These are phyloP conservation scores for Calyptomena viridis DNA, from an alignment of 2,113 vertebrate genomes.

Conservation along the genomic window DNA sequence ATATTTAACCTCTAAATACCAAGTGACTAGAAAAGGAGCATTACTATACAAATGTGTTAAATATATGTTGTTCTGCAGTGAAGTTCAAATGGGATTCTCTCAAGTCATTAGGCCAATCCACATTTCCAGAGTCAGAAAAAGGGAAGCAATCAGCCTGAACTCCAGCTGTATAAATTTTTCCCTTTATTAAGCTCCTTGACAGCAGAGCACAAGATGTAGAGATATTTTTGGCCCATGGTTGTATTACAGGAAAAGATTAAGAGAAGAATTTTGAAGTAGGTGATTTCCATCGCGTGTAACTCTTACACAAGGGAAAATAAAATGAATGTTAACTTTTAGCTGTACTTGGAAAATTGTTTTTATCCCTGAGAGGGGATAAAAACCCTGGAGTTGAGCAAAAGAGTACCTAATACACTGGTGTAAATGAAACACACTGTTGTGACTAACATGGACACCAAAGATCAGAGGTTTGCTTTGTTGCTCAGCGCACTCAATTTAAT, in stretches of 20 bases:
- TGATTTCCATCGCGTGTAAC: not conserved
- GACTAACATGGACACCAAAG: not conserved
- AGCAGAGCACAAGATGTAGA: not conserved
- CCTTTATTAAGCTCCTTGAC: conserved; percentile 48
- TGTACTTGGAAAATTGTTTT: not conserved
- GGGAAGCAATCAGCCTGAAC: conserved; percentile 6
- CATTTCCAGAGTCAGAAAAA: conserved; percentile 20
- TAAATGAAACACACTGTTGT: not conserved
- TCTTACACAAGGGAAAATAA: not conserved
- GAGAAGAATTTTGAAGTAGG: conserved; percentile 20
- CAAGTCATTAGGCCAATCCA: not conserved
- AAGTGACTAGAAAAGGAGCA: not conserved
- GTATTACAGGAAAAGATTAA: conserved; percentile 51
- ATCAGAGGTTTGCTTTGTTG: not conserved
- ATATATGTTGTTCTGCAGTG: not conserved
- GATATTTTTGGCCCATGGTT: not conserved
- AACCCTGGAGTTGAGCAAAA: not conserved
- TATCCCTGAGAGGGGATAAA: not conserved
- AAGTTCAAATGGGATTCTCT: not conserved
- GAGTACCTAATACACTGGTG: not conserved
- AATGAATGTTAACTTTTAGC: not conserved
- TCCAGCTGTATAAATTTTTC: conserved; percentile 35
- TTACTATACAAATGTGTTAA: not conserved
- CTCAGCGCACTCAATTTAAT: not conserved
- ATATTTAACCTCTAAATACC: not conserved